Conservation (phyloP, 2,113 vertebrate genomes). For the Archilochus colubris region DNA sequence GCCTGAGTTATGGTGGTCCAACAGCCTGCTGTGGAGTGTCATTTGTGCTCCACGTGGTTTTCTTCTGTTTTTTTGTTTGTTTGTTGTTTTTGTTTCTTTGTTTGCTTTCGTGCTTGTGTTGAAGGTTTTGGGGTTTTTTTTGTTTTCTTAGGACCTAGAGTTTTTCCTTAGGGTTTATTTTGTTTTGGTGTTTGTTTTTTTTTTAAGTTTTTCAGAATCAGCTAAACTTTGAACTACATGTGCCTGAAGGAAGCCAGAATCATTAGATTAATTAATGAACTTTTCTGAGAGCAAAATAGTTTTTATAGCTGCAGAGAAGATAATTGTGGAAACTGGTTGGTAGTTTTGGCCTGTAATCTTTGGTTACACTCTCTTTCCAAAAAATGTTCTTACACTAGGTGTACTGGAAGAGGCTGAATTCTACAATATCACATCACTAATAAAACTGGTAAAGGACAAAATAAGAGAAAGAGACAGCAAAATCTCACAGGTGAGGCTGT, state of each 20-base stretch:
- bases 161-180: too few relatives aligned
- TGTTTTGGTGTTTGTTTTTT: too few relatives aligned
- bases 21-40: background rate
- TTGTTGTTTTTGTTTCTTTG: too few relatives aligned
- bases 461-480: slow-evolving; percentile 97
- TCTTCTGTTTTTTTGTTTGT: background rate
- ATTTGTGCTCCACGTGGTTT: background rate
- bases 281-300: background rate
- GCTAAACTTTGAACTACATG: background rate
- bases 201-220: background rate
- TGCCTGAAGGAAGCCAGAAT: background rate
- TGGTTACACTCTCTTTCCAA: background rate
- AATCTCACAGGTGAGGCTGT: slow-evolving; percentile 86
- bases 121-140: background rate
- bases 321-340: background rate
- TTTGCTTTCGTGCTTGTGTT: too few relatives aligned
- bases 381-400: slow-evolving; percentile 74
- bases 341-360: background rate
- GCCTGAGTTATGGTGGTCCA: background rate
- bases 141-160: background rate
- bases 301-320: background rate
- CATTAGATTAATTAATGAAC: background rate
- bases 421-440: slow-evolving; percentile 99
- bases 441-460: slow-evolving; percentile 97
- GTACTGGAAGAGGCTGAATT: slow-evolving; percentile 98